Evolutionary conservation across 2,797 vertebrate species (phyloP).

Genomic region (Heliangelus exortis): DNA sequence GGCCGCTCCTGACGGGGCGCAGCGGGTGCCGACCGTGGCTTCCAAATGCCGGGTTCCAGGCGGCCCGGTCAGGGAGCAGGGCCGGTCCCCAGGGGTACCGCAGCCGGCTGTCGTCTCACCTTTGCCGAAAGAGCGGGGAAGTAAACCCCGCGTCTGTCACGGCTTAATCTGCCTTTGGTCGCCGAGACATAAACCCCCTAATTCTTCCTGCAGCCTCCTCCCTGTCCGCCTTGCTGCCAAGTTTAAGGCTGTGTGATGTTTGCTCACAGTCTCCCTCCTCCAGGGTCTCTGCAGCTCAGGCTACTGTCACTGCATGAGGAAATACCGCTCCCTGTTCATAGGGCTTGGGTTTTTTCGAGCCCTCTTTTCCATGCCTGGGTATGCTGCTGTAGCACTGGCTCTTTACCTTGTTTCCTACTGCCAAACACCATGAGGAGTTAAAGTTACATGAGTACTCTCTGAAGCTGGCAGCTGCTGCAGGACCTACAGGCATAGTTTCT

Average conservation of each 20-base stretch:
- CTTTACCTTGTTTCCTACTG: neutral
- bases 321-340: fast-evolving
- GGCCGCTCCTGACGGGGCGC: neutral
- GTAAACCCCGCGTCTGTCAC: fast-evolving
- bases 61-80: neutral
- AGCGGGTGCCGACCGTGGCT: neutral
- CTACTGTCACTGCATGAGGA: neutral
- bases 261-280: neutral
- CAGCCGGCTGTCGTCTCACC: neutral
- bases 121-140: neutral
- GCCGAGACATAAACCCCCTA: neutral
- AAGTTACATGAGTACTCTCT: neutral
- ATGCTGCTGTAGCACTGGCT: neutral
- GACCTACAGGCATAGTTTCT: constrained; percentile 30
- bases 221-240: neutral
- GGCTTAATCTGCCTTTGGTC: neutral
- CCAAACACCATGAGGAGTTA: neutral
- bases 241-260: neutral
- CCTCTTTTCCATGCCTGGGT: neutral
- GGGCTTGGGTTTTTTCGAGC: neutral
- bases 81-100: neutral
- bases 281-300: neutral
- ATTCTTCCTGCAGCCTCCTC: neutral
- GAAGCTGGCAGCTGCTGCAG: constrained; percentile 8
- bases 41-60: neutral